Evolutionary conservation across 2,113 vertebrate genomes (phyloP).

Genomic region (Redunca redunca): DNA sequence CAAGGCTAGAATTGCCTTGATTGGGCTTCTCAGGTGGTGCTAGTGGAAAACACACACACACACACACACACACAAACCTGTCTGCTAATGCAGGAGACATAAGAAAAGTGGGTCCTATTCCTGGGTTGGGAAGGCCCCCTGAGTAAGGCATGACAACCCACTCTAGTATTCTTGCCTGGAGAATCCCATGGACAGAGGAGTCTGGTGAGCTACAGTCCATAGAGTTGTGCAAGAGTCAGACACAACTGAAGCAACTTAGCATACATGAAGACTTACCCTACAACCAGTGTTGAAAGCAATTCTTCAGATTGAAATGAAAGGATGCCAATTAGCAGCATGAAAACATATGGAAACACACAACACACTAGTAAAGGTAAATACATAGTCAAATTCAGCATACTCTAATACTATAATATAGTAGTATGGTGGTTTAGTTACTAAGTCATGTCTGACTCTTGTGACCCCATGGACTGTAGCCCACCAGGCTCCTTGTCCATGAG

Average conservation of each 20-base stretch:
- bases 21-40: not conserved
- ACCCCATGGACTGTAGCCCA: not conserved
- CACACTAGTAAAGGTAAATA: not conserved
- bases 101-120: not conserved
- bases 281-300: not conserved
- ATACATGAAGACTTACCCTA: not conserved
- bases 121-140: not conserved
- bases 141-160: not conserved
- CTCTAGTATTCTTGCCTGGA: not conserved
- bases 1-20: not conserved
- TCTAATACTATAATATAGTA: not conserved
- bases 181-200: not conserved
- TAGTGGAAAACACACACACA: not conserved
- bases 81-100: not conserved
- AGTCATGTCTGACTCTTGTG: not conserved
- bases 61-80: not conserved
- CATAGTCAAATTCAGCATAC: not conserved
- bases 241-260: not conserved
- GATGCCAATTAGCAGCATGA: not conserved
- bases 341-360: not conserved
- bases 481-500: not conserved
- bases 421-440: not conserved
- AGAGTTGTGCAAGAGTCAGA: not conserved
- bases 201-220: rapidly evolving
- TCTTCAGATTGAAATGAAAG: not conserved